Conservation (phyloP, 1,140 invertebrate species). For the Thaumatotibia leucotreta region DNA sequence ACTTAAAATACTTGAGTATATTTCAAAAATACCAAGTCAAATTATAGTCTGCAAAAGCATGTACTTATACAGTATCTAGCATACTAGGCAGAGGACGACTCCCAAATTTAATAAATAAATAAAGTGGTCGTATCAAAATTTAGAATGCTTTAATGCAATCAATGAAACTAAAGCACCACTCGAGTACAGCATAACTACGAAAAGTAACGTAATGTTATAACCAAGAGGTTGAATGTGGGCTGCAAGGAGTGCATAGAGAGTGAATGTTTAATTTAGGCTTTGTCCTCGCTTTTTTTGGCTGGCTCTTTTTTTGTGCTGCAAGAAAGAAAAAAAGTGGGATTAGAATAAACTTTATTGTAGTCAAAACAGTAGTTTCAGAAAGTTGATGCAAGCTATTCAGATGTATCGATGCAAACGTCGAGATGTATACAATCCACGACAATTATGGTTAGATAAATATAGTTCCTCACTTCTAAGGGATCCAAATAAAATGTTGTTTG, state of each 20-base stretch:
- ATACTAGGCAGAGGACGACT: neutral
- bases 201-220: neutral
- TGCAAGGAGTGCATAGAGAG: neutral
- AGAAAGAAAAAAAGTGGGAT: neutral
- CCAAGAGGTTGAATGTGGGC: neutral
- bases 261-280: neutral
- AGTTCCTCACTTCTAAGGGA: too few species aligned
- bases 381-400: too few species aligned
- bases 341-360: too few species aligned
- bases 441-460: too few species aligned
- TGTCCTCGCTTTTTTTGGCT: neutral
- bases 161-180: neutral
- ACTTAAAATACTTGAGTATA: neutral
- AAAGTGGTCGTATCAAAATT: neutral
- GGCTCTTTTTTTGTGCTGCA: neutral
- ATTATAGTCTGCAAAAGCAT: neutral
- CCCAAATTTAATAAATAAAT: neutral
- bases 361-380: too few species aligned
- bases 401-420: too few species aligned
- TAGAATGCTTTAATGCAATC: neutral
- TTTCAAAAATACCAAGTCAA: neutral
- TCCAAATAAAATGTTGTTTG: too few species aligned
- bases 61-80: neutral
- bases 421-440: too few species aligned
- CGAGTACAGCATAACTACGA: neutral